These are phyloP conservation scores for Clinocottus analis DNA, from an alignment of 2,113 vertebrate species.

Conservation along the genomic window DNA sequence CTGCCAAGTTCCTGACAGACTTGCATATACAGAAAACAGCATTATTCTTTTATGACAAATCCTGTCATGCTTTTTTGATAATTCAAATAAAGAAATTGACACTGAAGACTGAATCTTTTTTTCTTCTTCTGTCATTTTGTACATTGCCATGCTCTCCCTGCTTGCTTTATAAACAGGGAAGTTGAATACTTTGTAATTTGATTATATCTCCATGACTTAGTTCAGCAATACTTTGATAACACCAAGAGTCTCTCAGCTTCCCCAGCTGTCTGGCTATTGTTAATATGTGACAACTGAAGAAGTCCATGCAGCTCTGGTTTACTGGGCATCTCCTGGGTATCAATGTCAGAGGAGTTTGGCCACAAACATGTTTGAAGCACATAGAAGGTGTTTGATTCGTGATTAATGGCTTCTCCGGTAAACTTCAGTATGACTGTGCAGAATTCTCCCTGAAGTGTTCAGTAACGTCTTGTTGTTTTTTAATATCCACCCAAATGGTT, in stretches of 20 bases:
- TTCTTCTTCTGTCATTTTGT: background rate
- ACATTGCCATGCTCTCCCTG: background rate
- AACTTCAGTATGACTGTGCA: background rate
- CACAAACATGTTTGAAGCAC: background rate
- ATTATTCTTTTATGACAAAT: conserved; percentile 5
- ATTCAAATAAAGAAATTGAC: background rate
- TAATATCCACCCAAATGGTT: conserved; percentile 39
- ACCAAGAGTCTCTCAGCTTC: background rate
- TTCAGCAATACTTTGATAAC: background rate
- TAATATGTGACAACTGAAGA: background rate
- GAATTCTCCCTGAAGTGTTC: conserved; percentile 11
- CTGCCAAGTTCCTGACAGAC: conserved; percentile 32
- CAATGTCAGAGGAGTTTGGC: background rate
- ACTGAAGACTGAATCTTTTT: background rate
- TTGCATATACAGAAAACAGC: conserved; percentile 9
- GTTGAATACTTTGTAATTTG: conserved; percentile 1
- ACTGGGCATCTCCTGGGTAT: background rate
- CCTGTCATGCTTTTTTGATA: conserved; percentile 6
- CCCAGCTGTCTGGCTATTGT: background rate
- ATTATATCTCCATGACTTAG: background rate
- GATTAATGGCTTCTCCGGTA: conserved; percentile 3
- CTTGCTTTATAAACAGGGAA: background rate
- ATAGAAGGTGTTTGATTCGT: background rate
- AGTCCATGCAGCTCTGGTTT: background rate
- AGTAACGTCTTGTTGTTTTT: background rate